Conservation (phyloP, 1,140 invertebrate genomes). For the Brachionus sp. region DNA sequence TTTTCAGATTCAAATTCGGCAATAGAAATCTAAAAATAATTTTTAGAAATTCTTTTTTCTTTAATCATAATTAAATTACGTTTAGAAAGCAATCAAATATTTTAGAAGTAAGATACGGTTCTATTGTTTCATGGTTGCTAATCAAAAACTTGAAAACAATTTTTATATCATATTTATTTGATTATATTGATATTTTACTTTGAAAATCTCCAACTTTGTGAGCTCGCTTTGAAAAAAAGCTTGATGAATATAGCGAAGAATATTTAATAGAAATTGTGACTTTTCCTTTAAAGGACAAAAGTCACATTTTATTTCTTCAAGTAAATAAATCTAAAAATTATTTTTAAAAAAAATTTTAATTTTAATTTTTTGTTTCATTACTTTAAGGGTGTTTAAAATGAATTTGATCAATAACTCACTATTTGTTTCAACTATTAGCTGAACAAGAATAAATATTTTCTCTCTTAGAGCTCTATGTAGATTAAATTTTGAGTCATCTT, state of each 20-base stretch:
- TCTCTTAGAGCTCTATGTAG: not conserved
- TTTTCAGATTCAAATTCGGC: constrained; percentile 5
- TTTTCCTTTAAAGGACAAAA: constrained; percentile 26
- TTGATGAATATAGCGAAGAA: constrained; percentile 29
- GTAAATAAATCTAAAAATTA: not conserved
- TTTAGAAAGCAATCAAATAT: constrained; percentile 11
- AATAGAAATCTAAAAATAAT: constrained; percentile 15
- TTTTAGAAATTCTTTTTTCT: not conserved
- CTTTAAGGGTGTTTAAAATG: not conserved
- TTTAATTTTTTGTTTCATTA: too few relatives aligned
- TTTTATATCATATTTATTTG: not conserved
- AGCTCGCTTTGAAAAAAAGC: not conserved
- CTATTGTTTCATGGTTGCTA: constrained; percentile 21
- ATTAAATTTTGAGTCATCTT: not conserved
- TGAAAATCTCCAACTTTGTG: constrained; percentile 4
- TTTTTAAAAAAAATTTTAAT: too few relatives aligned
- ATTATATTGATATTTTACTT: not conserved
- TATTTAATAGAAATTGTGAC: constrained; percentile 21
- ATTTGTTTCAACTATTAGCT: not conserved
- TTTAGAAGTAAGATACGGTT: not conserved
- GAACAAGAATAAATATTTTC: constrained; percentile 6
- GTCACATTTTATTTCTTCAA: not conserved
- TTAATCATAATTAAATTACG: not conserved
- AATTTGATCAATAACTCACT: constrained; percentile 35
- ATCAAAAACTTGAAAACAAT: constrained; percentile 25